Percentiles rank a stretch among this genome's conserved stretches.
Evolutionary conservation across 2,797 vertebrate genomes (phyloP).

Genomic region (Acanthurus tractus): DNA sequence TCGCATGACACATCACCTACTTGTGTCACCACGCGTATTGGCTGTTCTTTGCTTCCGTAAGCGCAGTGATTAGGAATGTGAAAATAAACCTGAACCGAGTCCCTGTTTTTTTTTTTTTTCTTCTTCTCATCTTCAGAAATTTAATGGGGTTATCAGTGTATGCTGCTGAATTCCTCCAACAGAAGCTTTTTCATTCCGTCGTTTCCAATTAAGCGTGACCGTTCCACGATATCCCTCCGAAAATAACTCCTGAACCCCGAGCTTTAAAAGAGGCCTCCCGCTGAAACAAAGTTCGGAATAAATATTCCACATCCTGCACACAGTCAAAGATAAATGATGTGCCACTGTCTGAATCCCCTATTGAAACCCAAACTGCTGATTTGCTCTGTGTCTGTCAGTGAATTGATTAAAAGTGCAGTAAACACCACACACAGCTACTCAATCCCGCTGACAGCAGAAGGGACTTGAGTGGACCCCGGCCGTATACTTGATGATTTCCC

Average conservation of each 20-base stretch:
- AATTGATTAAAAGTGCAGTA: conserved; percentile 68
- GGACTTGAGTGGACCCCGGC: conserved; percentile 49
- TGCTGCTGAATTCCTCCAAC: conserved; percentile 27
- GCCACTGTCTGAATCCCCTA: conserved; percentile 51
- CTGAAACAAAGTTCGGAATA: conserved; percentile 55
- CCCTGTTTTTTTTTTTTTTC: background rate
- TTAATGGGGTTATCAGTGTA: conserved; percentile 28
- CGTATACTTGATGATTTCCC: conserved; percentile 57
- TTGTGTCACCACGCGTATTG: background rate
- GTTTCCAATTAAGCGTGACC: conserved; percentile 40
- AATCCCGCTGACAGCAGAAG: conserved; percentile 61
- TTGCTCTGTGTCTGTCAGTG: conserved; percentile 54
- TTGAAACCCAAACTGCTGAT: conserved; percentile 59
- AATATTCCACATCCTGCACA: conserved; percentile 49
- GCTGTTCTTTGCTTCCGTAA: conserved; percentile 27
- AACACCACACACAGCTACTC: conserved; percentile 60
- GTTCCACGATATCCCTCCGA: conserved; percentile 30
- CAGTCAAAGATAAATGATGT: conserved; percentile 63
- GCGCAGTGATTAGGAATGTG: conserved; percentile 24
- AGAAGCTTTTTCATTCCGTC: conserved; percentile 14
- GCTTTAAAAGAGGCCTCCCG: conserved; percentile 39
- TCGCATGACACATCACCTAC: background rate
- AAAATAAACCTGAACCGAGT: conserved; percentile 32
- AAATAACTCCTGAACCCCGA: conserved; percentile 42
- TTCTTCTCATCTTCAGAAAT: conserved; percentile 9